A percentile compares a stretch with the other conserved stretches of the same genome.
Conservation (phyloP, 1,140 invertebrate species). For the Dermatophagoides farinae region DNA sequence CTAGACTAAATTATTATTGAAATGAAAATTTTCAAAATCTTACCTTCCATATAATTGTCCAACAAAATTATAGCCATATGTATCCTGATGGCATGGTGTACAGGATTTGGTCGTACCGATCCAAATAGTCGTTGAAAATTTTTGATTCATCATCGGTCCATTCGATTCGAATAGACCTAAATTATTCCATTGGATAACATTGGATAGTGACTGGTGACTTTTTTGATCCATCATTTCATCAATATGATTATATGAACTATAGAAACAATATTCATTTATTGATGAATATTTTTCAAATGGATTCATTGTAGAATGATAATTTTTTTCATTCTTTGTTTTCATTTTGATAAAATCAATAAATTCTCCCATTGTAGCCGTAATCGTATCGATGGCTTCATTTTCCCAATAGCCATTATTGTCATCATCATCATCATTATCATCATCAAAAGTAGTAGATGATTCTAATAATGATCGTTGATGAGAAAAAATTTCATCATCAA, state of each 20-base stretch:
- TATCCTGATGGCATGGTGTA: constrained; percentile 81
- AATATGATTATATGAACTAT: constrained; percentile 8
- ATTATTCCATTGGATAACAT: constrained; percentile 39
- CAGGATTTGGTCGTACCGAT: constrained; percentile 65
- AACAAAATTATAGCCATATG: constrained; percentile 80
- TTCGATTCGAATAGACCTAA: constrained; percentile 41
- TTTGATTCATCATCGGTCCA: background rate
- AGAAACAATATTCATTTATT: background rate
- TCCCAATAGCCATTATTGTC: constrained; percentile 40
- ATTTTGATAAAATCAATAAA: constrained; percentile 32
- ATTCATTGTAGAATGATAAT: constrained; percentile 14
- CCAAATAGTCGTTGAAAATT: constrained; percentile 41
- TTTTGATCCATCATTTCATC: background rate
- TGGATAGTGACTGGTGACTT: constrained; percentile 17
- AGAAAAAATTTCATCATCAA: no score
- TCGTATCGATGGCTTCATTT: constrained; percentile 31
- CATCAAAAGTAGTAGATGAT: no score
- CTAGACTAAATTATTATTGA: no score
- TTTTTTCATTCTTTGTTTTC: background rate
- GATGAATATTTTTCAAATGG: background rate
- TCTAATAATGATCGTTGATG: no score
- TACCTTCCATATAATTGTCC: constrained; percentile 67
- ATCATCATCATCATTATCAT: background rate
- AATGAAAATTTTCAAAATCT: constrained; percentile 13
- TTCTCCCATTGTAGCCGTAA: constrained; percentile 36